A percentile compares a stretch with the other conserved stretches of the same genome.
Evolutionary conservation across 2,797 vertebrate species (phyloP).

Genomic region (Lateolabrax maculatus): DNA sequence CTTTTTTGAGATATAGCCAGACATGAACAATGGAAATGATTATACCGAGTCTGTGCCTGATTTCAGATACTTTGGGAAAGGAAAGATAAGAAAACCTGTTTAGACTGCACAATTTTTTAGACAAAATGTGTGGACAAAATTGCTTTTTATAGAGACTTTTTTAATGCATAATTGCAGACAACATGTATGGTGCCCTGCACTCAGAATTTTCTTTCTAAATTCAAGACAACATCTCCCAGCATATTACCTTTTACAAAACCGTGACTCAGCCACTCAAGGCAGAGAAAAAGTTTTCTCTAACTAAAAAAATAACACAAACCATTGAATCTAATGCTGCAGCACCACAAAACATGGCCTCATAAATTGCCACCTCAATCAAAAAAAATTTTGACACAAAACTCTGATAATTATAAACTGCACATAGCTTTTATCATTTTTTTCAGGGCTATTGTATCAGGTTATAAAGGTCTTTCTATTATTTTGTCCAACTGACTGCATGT

Average conservation of each 20-base stretch:
- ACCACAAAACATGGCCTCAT: neutral
- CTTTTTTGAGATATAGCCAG: neutral
- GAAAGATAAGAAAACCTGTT: slow-evolving; percentile 4
- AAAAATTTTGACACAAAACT: neutral
- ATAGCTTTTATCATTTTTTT: neutral
- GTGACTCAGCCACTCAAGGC: neutral
- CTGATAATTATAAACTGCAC: fast-evolving
- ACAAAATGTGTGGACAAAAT: neutral
- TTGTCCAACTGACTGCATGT: neutral
- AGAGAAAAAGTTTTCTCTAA: neutral
- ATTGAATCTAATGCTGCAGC: neutral
- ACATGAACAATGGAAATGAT: neutral
- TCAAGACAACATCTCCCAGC: neutral
- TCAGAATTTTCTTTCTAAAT: neutral
- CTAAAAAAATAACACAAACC: neutral
- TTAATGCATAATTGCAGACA: neutral
- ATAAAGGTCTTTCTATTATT: neutral
- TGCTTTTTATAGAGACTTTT: neutral
- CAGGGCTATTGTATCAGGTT: neutral
- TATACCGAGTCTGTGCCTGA: neutral
- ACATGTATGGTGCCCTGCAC: neutral
- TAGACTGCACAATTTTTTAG: slow-evolving; percentile 6
- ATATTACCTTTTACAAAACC: neutral
- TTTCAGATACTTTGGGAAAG: neutral
- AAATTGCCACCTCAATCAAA: neutral